A percentile compares a stretch with the other conserved stretches of the same genome.
These are phyloP conservation scores for Pogona vitticeps DNA, from an alignment of 2,113 vertebrate species.

Conservation along the genomic window DNA sequence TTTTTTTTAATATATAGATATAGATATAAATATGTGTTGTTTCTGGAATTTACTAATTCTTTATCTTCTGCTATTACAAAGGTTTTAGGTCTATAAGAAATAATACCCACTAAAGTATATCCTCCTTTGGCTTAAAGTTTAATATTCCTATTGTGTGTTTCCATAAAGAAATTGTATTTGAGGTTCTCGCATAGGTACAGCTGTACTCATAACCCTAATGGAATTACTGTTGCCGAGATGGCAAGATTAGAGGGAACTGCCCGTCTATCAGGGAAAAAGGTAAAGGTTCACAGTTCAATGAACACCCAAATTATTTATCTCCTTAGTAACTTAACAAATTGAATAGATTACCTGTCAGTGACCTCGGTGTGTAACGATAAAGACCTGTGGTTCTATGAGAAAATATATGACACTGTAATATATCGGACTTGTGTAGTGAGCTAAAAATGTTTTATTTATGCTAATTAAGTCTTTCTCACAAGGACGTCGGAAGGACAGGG, in stretches of 20 bases:
- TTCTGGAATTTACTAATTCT: conserved; percentile 68
- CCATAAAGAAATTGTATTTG: conserved; percentile 77
- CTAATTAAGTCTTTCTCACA: conserved; percentile 74
- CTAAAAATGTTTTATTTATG: conserved; percentile 76
- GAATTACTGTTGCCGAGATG: conserved; percentile 73
- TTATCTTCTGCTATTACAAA: conserved; percentile 71
- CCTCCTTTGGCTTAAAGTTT: conserved; percentile 77
- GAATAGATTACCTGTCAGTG: conserved; percentile 84
- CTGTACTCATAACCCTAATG: conserved; percentile 84
- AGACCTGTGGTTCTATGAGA: conserved; percentile 62
- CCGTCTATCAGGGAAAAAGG: conserved; percentile 82
- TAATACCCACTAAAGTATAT: conserved; percentile 77
- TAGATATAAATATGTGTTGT: conserved; percentile 29
- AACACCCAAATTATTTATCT: conserved; percentile 93
- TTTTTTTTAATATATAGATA: neutral
- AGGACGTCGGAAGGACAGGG: conserved; percentile 79
- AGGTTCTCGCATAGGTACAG: conserved; percentile 76
- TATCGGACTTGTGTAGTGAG: conserved; percentile 58
- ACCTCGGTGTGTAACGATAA: conserved; percentile 82
- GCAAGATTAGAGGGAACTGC: conserved; percentile 74
- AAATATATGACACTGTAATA: conserved; percentile 70
- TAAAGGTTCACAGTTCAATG: conserved; percentile 91
- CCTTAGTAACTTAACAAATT: conserved; percentile 92
- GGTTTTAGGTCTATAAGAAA: conserved; percentile 76
- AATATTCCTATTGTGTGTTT: conserved; percentile 75